Evolutionary conservation across 37 sponge, comb jelly and placozoan genomes (phyloP), one percentile per base, ranked within the genome.

Genomic region (Agelas oroides): DNA sequence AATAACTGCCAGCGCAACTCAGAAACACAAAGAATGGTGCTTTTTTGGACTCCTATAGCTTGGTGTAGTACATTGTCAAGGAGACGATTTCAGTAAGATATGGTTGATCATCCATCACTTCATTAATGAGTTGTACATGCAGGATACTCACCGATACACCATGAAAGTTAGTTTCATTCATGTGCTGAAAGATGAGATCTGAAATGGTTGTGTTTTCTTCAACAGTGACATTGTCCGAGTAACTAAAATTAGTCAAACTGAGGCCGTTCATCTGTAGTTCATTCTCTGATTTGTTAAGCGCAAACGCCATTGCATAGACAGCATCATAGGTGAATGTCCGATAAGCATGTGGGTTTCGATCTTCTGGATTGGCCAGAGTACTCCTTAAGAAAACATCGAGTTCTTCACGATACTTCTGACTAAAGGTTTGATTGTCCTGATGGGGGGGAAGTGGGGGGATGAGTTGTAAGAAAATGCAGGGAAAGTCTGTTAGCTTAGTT

Each of bases 71-170:
- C n/a, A n/a, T n/a, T n/a, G n/a, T n/a, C n/a, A n/a, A n/a, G n/a
- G n/a, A n/a, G n/a, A n/a, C n/a, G n/a, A n/a, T n/a, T n/a, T n/a
- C n/a, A n/a, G n/a, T n/a, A n/a, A n/a, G n/a, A n/a, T n/a, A n/a
- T n/a, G n/a, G n/a, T n/a, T n/a, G n/a, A n/a, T n/a, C n/a, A n/a
- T n/a, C n/a, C n/a, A n/a, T n/a, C n/a, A 8, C 46, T 46, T 46
- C 3, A 46, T 46, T 24, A 31, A 69, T 38, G n/a, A n/a, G n/a
- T n/a, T n/a, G n/a, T n/a, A n/a, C n/a, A n/a, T n/a, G n/a, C n/a
- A n/a, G n/a, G n/a, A 46, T 8, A 89, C 90, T 73, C 53, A 89
- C 90, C 32, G 90, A 83, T 0, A 79, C 65, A 56, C 90, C 90
- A 41, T 16, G 23, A 53, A 84, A 89, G 46, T 53, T 57, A 0